phyloP scores from a whole-genome alignment of 2,113 vertebrate species.

The Scalopus aquaticus region DNA sequence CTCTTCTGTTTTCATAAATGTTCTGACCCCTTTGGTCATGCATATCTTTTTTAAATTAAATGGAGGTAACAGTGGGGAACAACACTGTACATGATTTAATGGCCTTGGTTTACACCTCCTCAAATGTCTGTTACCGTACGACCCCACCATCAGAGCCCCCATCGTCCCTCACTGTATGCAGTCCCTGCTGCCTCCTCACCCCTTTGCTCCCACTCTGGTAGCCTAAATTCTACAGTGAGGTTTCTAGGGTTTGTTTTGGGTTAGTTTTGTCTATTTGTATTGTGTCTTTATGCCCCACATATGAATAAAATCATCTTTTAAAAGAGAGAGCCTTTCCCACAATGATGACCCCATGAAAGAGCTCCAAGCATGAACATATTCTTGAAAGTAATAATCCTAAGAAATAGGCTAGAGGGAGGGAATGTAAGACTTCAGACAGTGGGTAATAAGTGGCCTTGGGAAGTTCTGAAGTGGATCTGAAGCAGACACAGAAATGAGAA shows the following conservation, averaged over 20 bases:
- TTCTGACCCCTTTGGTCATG: not conserved
- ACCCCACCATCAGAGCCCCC: too few species aligned
- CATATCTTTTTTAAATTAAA: not conserved
- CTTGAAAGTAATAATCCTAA: not conserved
- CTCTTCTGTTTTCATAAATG: not conserved
- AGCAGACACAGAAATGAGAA: not conserved
- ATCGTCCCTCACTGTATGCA: too few species aligned
- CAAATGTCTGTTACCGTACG: too few species aligned
- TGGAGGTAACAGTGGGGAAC: too few species aligned
- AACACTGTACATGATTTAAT: too few species aligned
- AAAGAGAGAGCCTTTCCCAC: not conserved
- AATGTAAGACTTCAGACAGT: not conserved
- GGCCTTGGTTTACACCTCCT: too few species aligned
- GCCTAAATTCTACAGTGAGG: too few species aligned
- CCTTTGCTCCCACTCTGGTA: too few species aligned
- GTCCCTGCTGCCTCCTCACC: too few species aligned
- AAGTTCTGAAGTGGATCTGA: not conserved
- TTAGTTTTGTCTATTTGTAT: too few species aligned
- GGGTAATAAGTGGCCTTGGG: not conserved
- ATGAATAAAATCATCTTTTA: not conserved
- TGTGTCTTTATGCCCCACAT: too few species aligned
- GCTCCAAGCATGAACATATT: not conserved
- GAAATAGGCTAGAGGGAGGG: not conserved
- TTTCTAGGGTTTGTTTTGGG: too few species aligned
- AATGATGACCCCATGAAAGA: not conserved